A percentile compares a stretch with the other conserved stretches of the same genome.
Evolutionary conservation across 2,113 vertebrate species (phyloP).

Genomic region (Python bivittatus): DNA sequence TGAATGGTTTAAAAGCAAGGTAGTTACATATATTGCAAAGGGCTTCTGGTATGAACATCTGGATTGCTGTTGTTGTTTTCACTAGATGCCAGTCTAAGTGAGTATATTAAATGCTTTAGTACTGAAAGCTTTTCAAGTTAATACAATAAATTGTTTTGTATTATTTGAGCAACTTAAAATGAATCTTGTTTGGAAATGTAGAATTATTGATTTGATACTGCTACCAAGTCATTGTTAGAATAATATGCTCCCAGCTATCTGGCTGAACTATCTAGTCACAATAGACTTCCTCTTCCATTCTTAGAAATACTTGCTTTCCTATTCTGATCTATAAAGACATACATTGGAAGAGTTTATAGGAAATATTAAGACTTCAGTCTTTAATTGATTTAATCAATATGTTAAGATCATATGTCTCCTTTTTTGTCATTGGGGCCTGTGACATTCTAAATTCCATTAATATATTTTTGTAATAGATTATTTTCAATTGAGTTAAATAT

Average conservation of each 20-base stretch:
- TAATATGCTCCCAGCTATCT: neutral
- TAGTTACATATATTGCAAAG: constrained; percentile 5
- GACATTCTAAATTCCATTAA: neutral
- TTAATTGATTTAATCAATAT: neutral
- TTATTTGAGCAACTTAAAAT: neutral
- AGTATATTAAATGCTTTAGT: neutral
- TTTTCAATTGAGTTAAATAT: neutral
- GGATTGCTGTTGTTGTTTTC: neutral
- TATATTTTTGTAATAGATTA: neutral
- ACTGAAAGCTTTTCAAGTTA: constrained; percentile 17
- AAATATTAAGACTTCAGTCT: neutral
- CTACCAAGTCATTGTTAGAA: neutral
- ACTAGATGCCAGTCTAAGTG: neutral
- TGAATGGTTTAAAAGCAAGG: constrained; percentile 1
- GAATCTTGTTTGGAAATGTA: neutral
- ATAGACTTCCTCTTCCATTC: neutral
- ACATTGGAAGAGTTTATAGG: neutral
- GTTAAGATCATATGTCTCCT: neutral
- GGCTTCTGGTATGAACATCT: neutral
- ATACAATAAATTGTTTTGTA: constrained; percentile 3
- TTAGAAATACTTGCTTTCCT: neutral
- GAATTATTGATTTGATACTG: neutral
- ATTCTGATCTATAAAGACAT: neutral
- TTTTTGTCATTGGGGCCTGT: neutral
- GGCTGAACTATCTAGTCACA: no score